These are phyloP conservation scores for Saccostrea echinata DNA, from an alignment of 1,140 invertebrate species.

Conservation along the genomic window DNA sequence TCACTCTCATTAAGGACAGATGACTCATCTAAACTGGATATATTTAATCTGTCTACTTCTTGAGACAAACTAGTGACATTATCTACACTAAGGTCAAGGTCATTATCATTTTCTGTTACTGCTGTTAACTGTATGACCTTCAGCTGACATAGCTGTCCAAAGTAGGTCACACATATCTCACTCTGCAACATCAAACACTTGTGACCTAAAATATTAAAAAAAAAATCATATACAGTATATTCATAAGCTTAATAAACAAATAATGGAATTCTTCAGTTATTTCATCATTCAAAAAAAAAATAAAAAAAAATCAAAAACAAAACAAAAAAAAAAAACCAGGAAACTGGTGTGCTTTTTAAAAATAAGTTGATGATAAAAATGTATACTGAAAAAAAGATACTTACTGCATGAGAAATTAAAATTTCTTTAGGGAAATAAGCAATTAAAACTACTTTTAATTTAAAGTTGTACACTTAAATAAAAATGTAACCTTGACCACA, in stretches of 20 bases:
- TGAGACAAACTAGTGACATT: neutral
- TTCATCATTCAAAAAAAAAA: neutral
- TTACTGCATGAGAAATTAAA: too few relatives aligned
- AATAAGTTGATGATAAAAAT: too few relatives aligned
- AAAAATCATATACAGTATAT: neutral
- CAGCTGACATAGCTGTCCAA: constrained; percentile 3
- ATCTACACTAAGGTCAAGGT: neutral
- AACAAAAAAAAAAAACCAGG: too few relatives aligned
- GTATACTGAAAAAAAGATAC: too few relatives aligned
- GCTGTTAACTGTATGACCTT: constrained; percentile 22
- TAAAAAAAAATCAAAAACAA: too few relatives aligned
- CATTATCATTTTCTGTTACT: neutral
- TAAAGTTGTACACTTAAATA: too few relatives aligned
- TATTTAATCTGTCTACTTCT: neutral
- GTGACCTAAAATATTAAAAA: neutral
- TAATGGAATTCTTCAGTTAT: too few relatives aligned
- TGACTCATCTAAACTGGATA: neutral
- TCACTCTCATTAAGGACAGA: neutral
- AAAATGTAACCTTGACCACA: too few relatives aligned
- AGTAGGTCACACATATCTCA: constrained; percentile 22
- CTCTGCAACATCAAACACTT: neutral
- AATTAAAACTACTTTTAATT: too few relatives aligned
- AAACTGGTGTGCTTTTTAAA: too few relatives aligned
- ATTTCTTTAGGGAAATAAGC: too few relatives aligned
- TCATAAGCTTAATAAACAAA: too few relatives aligned